Conservation (phyloP, 2,797 vertebrate species). For the Limosa lapponica region DNA sequence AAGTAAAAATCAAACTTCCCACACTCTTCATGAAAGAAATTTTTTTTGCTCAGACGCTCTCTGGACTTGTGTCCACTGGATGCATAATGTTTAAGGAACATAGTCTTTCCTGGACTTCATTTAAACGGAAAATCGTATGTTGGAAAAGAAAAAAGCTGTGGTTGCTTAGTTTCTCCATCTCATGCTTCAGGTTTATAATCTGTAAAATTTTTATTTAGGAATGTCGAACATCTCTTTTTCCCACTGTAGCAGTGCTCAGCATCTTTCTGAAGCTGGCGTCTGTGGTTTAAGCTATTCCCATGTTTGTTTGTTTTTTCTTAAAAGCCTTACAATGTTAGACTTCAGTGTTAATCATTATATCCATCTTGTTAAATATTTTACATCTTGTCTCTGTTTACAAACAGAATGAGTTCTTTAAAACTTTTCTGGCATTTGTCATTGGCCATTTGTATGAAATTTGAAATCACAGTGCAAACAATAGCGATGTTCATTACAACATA, state of each 20-base stretch:
- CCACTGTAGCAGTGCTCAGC: background rate
- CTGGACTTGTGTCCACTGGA: background rate
- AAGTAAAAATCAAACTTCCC: background rate
- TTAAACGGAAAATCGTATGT: background rate
- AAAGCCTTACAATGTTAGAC: background rate
- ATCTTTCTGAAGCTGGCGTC: background rate
- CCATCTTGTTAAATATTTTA: slow-evolving; percentile 72
- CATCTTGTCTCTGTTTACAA: slow-evolving; percentile 72
- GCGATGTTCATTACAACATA: background rate
- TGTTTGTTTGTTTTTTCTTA: background rate
- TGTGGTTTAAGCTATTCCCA: background rate
- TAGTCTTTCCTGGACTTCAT: background rate
- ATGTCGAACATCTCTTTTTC: background rate
- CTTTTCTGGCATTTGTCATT: slow-evolving; percentile 38
- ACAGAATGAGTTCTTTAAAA: slow-evolving; percentile 71
- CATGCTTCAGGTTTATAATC: background rate
- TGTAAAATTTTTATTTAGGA: background rate
- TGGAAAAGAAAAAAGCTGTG: background rate
- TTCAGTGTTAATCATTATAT: slow-evolving; percentile 48
- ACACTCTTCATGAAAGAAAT: background rate
- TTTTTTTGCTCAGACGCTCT: background rate
- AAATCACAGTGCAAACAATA: background rate
- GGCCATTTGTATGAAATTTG: slow-evolving; percentile 3
- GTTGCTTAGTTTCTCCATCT: background rate
- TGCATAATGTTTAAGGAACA: background rate